phyloP scores from a whole-genome alignment of 2,888 invertebrate species.

The Cephus runcator region DNA sequence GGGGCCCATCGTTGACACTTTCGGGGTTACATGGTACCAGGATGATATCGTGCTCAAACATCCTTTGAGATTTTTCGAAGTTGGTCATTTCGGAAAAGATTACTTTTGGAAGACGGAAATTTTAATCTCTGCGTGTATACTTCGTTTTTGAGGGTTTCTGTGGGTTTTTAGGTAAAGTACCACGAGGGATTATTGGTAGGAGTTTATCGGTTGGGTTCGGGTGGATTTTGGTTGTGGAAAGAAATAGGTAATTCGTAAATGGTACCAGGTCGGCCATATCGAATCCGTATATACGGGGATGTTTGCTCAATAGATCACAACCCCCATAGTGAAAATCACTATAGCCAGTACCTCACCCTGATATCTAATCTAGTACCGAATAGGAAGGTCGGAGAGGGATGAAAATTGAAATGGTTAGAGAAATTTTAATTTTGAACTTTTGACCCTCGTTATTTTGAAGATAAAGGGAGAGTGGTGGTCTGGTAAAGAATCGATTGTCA shows the following conservation, averaged over 20 bases:
- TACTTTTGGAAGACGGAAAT: constrained; percentile 9
- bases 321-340: constrained; percentile 47
- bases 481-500: not conserved
- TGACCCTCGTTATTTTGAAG: not conserved
- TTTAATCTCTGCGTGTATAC: not conserved
- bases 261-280: constrained; percentile 39
- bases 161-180: not conserved
- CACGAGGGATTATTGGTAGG: not conserved
- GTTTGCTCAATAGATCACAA: constrained; percentile 52
- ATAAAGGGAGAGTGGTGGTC: not conserved
- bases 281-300: constrained; percentile 33
- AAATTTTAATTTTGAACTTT: not conserved
- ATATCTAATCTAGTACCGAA: not conserved
- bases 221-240: not conserved
- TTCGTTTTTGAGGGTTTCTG: not conserved
- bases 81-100: not conserved
- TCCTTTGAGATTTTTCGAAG: constrained; percentile 4
- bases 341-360: not conserved
- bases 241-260: not conserved
- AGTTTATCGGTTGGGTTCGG: not conserved
- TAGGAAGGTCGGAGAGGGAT: not conserved
- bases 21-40: not conserved
- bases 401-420: not conserved
- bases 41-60: constrained; percentile 35
- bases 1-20: not conserved